Evolutionary conservation across 2,888 invertebrate species (phyloP), one percentile per base, ranked within the genome.

Genomic region (Heliconius ismenius): DNA sequence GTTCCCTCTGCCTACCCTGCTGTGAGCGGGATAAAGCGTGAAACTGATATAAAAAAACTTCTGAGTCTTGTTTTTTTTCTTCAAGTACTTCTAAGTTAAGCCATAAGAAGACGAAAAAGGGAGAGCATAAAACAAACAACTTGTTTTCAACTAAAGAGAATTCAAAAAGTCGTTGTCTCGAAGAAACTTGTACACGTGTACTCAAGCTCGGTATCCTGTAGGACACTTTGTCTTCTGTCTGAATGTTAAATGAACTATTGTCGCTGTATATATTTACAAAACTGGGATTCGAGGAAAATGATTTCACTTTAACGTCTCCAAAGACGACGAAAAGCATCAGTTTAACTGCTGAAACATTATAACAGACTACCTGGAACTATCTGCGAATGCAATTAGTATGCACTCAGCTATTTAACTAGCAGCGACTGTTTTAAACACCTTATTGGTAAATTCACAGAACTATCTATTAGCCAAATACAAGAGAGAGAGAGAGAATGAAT

Each of bases 211-310:
- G 72, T 68, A 77, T 65, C 75, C 75, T 78, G 77, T 76, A 79
- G 78, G 77, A 78, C 77, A 81, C 80, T 82, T 82, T 81, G 82
- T 83, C 81, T 80, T 73, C 78, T 81, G 82, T 81, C 82, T 82
- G 82, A 82, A 82, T 82, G 81, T 77, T 83, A 81, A 82, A 82
- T 82, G 79, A 76, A 78, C 77, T 79, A 79, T 81, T 81, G 80
- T 79, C 79, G 77, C 75, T 78, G 75, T 76, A 78, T 80, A 80
- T 79, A 81, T 80, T 79, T 75, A 79, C 54, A 0, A 63, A 74
- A 72, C 74, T 65, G 32, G 49, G 49, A 64, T 60, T 76, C 60
- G 28, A 24, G 21, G 78, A 63, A 72, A 72, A 72, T 78, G 62
- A 54, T 76, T 68, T 49, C n/a, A 69, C 36, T 54, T 63, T 43